Evolutionary conservation across 2,888 invertebrate genomes (phyloP), one percentile per base, ranked within the genome.

Genomic region (Diploptera punctata): DNA sequence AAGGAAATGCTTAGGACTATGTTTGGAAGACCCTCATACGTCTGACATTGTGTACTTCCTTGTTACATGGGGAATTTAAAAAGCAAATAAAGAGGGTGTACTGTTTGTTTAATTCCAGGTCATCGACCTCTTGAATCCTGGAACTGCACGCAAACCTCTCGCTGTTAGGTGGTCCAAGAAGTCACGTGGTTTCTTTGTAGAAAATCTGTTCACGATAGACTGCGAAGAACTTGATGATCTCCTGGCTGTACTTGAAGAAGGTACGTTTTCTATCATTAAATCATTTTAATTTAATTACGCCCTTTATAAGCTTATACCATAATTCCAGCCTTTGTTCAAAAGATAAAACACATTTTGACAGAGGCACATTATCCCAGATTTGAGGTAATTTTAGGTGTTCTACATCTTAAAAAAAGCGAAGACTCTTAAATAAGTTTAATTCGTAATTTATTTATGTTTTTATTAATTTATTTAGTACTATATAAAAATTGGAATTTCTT

Each of bases 131-230:
- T 85, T 98, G 60, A 98, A 98, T 84, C 94, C 96, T 0, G 94
- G 94, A 31, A 90, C 88, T 52, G 89, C 91, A 0, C 87, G 93
- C 67, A 92, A 93, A 81, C 93, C 96, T 0, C 85, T 97, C 57
- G 92, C 94, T 70, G 96, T 98, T 13, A 87, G 98, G 65, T 98
- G 98, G 97, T 94, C 95, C 54, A 97, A 97, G 82, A 97, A 97
- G 81, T 92, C 92, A 62, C 86, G 94, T 16, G 93, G 97, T 2
- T 98, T 98, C 83, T 97, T 97, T 82, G 97, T 98, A 4, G 98
- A 98, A 82, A 98, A 98, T 82, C 87, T 95, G n/a, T 98, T 98
- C 81, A 94, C 93, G 0, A 95, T 97, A 0, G 96, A 97, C 81
- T 98, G 98, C 81, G 95, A 96, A 81, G 93, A 95, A 79, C 84